A percentile compares a stretch with the other conserved stretches of the same genome.
These are phyloP conservation scores for Neopipo cinnamomea DNA, from an alignment of 2,113 vertebrate species.

Conservation along the genomic window DNA sequence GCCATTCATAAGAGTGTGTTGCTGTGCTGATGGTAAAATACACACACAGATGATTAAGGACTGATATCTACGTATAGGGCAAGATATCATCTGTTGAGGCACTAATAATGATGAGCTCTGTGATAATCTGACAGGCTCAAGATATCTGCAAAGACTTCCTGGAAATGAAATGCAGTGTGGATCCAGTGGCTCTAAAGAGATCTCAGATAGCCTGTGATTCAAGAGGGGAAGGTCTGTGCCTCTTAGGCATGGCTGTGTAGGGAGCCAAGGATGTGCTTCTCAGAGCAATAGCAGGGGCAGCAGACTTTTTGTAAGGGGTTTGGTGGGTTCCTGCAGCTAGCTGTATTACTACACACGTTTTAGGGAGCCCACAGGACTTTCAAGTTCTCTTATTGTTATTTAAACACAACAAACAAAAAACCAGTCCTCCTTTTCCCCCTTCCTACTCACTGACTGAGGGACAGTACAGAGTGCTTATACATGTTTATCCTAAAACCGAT, in stretches of 20 bases:
- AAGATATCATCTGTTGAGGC: constrained; percentile 40
- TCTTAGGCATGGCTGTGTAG: background rate
- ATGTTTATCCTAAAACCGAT: background rate
- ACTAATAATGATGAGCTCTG: constrained; percentile 32
- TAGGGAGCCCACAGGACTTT: background rate
- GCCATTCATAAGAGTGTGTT: background rate
- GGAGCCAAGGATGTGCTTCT: background rate
- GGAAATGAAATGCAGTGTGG: background rate
- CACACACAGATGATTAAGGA: background rate
- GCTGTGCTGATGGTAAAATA: constrained; percentile 18
- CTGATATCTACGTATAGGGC: background rate
- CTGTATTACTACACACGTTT: background rate
- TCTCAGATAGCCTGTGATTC: background rate
- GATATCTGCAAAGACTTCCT: background rate
- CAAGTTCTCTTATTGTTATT: background rate
- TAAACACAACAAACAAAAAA: background rate
- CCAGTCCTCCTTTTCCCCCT: fast-evolving
- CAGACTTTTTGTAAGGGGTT: background rate
- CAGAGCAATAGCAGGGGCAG: background rate
- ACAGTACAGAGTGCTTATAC: background rate
- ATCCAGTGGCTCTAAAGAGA: background rate
- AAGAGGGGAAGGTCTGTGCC: background rate
- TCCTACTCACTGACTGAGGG: background rate
- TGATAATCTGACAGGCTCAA: constrained; percentile 45
- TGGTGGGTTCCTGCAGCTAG: background rate